phyloP scores from a whole-genome alignment of 2,888 invertebrate species.

The Catocala fraxini region DNA sequence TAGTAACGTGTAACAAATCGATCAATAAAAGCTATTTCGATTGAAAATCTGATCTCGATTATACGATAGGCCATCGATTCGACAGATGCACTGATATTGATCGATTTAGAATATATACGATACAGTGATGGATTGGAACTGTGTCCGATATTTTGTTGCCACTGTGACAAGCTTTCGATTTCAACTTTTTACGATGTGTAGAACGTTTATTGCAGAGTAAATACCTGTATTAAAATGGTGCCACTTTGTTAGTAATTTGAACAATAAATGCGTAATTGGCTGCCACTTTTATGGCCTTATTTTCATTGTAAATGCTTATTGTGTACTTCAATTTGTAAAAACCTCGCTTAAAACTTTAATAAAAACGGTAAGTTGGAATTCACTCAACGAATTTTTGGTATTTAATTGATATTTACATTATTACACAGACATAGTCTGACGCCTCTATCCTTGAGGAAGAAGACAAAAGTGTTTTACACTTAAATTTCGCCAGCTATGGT shows the following conservation, averaged over 20 bases:
- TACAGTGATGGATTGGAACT: background rate
- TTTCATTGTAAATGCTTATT: slow-evolving; percentile 5
- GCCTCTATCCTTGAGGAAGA: too few species aligned
- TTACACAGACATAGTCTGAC: too few species aligned
- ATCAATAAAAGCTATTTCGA: slow-evolving; percentile 1
- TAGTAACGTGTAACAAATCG: background rate
- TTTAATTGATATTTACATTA: too few species aligned
- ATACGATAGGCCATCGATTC: slow-evolving; percentile 1
- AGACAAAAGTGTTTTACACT: too few species aligned
- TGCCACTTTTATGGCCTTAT: slow-evolving; percentile 1
- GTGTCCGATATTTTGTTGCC: background rate
- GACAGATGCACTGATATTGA: slow-evolving; percentile 1
- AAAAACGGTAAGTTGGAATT: too few species aligned
- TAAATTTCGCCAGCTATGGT: too few species aligned
- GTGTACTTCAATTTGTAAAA: slow-evolving; percentile 2
- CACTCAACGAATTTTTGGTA: too few species aligned
- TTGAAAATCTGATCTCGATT: background rate
- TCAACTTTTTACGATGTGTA: too few species aligned
- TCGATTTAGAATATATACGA: background rate
- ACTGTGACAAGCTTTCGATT: background rate
- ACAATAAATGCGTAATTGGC: background rate
- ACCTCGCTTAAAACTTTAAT: background rate
- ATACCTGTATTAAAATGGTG: background rate
- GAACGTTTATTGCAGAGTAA: background rate
- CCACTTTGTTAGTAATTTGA: background rate